phyloP scores from a whole-genome alignment of 2,113 vertebrate species.

The Colinus virginianus region DNA sequence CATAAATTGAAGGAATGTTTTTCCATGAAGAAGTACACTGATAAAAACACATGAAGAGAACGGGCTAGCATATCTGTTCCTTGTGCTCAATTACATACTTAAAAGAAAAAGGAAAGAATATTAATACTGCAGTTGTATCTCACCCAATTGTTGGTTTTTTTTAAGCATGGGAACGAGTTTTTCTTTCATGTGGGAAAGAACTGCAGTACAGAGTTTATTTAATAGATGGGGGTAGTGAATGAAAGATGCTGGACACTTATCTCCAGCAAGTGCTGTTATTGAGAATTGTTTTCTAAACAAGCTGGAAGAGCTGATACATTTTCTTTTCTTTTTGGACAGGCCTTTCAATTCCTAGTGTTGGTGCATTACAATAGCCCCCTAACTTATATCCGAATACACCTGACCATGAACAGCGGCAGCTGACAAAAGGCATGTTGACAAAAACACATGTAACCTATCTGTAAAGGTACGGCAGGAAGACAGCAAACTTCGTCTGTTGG shows the following conservation, averaged over 20 bases:
- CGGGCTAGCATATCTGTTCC: neutral
- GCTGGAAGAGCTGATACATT: neutral
- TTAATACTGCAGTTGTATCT: neutral
- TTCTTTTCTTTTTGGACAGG: neutral
- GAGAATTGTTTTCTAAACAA: neutral
- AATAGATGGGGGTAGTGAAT: neutral
- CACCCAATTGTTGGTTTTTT: neutral
- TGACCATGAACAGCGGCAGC: neutral
- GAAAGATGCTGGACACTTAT: neutral
- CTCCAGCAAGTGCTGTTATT: neutral
- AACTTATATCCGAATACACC: neutral
- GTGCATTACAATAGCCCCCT: neutral
- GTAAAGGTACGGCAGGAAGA: neutral
- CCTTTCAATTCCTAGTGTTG: neutral
- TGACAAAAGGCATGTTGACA: neutral
- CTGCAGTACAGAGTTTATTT: neutral
- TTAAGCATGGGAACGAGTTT: neutral
- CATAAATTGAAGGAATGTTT: too few species aligned
- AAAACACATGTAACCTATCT: neutral
- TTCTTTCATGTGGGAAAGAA: neutral
- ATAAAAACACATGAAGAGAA: constrained; percentile 17
- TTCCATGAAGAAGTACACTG: neutral
- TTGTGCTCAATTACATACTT: neutral
- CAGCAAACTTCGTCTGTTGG: neutral
- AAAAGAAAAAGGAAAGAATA: too few species aligned